A percentile compares a stretch with the other conserved stretches of the same genome.
Evolutionary conservation across 1,140 invertebrate species (phyloP).

Genomic region (Cotesia glomerata): DNA sequence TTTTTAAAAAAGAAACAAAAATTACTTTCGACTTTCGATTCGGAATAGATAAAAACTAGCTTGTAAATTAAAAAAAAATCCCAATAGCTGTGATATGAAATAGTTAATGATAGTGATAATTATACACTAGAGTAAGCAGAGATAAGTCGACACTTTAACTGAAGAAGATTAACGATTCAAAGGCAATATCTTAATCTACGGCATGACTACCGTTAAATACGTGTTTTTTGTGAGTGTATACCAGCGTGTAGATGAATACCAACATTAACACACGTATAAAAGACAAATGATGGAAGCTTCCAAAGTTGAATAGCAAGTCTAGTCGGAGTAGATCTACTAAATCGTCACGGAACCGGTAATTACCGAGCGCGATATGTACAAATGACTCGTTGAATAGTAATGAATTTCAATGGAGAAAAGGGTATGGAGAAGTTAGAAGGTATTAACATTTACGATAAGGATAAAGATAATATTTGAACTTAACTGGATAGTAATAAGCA

Average conservation of each 20-base stretch:
- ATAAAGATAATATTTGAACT: constrained; percentile 21
- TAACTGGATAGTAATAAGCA: constrained; percentile 14
- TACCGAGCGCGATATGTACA: constrained; percentile 25
- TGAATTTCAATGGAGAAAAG: constrained; percentile 39
- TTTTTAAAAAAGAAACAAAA: too few relatives aligned
- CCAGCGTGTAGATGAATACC: not conserved
- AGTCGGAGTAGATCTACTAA: constrained; percentile 10
- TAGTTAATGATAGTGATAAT: constrained; percentile 8
- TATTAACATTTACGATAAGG: not conserved
- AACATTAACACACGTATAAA: not conserved
- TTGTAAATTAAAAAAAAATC: not conserved
- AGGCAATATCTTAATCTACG: constrained; percentile 12
- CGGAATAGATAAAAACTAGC: not conserved
- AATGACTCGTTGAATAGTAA: constrained; percentile 52
- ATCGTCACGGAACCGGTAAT: constrained; percentile 41
- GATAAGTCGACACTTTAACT: constrained; percentile 9
- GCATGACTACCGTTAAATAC: not conserved
- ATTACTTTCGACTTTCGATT: too few relatives aligned
- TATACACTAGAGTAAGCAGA: constrained; percentile 6
- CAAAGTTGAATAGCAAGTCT: constrained; percentile 31
- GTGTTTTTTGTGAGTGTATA: not conserved
- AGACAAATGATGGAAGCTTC: constrained; percentile 44
- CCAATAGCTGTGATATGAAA: not conserved
- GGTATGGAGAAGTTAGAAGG: constrained; percentile 5
- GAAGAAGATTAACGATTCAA: constrained; percentile 17